Conservation (phyloP, 1,140 invertebrate species). For the Hormaphis cornu region DNA sequence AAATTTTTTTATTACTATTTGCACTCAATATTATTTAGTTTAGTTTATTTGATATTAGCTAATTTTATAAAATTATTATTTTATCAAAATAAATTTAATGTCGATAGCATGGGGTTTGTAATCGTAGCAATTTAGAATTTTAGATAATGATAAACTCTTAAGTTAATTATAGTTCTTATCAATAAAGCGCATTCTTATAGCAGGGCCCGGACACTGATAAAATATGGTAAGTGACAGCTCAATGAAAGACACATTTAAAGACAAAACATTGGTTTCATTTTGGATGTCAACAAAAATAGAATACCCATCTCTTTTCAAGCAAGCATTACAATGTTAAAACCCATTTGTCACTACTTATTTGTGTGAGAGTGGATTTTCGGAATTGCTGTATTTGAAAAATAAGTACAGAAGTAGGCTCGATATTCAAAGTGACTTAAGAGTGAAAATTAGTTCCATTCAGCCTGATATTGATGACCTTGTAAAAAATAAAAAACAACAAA, state of each 20-base stretch:
- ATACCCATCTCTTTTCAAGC: not conserved
- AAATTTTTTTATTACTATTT: too few species aligned
- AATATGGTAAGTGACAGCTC: not conserved
- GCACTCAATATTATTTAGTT: too few species aligned
- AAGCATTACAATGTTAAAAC: not conserved
- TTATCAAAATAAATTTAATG: too few species aligned
- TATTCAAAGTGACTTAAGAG: not conserved
- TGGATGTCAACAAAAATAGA: not conserved
- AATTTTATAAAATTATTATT: too few species aligned
- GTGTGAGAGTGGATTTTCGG: not conserved
- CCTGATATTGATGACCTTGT: not conserved
- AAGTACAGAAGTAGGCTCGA: slow-evolving; percentile 10
- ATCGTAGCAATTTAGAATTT: too few species aligned
- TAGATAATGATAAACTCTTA: too few species aligned
- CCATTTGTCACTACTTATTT: not conserved
- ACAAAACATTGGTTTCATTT: not conserved
- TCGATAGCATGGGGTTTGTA: too few species aligned
- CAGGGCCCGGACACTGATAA: too few species aligned
- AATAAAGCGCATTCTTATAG: too few species aligned
- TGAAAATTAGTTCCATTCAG: not conserved
- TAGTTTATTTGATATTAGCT: too few species aligned
- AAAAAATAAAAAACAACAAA: not conserved
- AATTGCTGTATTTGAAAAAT: not conserved
- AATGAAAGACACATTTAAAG: not conserved
- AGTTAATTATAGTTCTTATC: too few species aligned